Conservation (phyloP, 2,888 invertebrate species). For the Eupithecia pulchellata region DNA sequence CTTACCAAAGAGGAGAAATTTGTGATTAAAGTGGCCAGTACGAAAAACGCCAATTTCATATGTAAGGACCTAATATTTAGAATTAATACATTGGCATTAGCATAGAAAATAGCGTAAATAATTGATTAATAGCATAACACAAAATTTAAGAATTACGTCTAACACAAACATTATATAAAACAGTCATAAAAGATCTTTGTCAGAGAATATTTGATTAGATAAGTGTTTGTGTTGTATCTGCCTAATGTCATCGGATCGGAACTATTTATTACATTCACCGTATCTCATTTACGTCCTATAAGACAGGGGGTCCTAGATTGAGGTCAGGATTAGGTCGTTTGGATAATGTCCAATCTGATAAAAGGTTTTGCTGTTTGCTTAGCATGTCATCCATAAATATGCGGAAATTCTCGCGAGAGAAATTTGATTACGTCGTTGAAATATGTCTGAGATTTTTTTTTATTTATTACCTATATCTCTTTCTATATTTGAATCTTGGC, state of each 20-base stretch:
- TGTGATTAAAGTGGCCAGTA: too few relatives aligned
- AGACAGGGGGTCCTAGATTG: conserved; percentile 17
- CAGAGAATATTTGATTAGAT: too few relatives aligned
- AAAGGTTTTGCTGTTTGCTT: not conserved
- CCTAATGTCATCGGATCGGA: not conserved
- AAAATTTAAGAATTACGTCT: too few relatives aligned
- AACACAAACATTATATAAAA: too few relatives aligned
- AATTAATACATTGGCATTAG: too few relatives aligned
- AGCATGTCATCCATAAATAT: conserved; percentile 9
- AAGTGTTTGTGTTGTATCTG: not conserved
- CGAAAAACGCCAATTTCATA: too few relatives aligned
- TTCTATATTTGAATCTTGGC: not conserved
- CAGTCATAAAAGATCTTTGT: too few relatives aligned
- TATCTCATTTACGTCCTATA: not conserved
- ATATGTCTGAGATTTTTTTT: conserved; percentile 4
- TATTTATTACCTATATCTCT: not conserved
- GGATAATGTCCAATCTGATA: conserved; percentile 22
- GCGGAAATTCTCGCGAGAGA: not conserved
- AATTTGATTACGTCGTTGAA: not conserved
- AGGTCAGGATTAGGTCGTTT: conserved; percentile 16
- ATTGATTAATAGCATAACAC: too few relatives aligned
- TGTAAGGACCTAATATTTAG: too few relatives aligned
- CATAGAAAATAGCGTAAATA: too few relatives aligned
- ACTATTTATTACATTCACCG: not conserved
- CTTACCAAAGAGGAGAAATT: too few relatives aligned